phyloP scores from a whole-genome alignment of 2,113 vertebrate species.

The Bothrops jararaca region DNA sequence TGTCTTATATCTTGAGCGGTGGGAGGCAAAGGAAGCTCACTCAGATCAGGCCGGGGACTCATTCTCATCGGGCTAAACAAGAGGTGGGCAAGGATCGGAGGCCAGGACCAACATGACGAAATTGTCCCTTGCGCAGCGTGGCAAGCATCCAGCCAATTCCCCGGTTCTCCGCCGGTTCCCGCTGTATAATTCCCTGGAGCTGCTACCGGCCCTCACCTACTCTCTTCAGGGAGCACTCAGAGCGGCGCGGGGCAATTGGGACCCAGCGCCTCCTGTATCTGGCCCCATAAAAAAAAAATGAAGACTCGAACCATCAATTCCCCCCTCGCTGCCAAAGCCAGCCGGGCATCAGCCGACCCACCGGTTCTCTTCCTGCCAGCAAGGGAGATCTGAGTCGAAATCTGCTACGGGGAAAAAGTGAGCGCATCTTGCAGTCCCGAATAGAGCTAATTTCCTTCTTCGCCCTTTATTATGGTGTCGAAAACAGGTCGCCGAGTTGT shows the following conservation, averaged over 20 bases:
- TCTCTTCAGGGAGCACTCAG: not conserved
- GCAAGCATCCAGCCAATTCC: too few species aligned
- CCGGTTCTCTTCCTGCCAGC: not conserved
- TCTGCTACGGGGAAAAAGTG: too few species aligned
- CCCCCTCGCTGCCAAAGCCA: not conserved
- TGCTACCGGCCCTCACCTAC: not conserved
- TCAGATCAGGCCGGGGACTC: not conserved
- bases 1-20: not conserved
- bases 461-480: too few species aligned
- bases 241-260: not conserved
- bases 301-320: not conserved
- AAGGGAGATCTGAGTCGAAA: not conserved
- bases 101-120: not conserved
- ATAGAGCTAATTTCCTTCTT: not conserved
- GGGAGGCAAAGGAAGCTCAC: not conserved
- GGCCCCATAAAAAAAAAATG: not conserved
- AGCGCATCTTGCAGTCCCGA: not conserved
- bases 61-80: not conserved
- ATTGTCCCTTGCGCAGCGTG: too few species aligned
- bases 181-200: not conserved
- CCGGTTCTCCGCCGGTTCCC: not conserved
- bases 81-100: too few species aligned
- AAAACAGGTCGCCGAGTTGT: not conserved
- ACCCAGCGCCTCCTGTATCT: not conserved
- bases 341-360: not conserved